A percentile compares a stretch with the other conserved stretches of the same genome.
Evolutionary conservation across 2,888 invertebrate genomes (phyloP).

Genomic region (Clepsis dumicolana): DNA sequence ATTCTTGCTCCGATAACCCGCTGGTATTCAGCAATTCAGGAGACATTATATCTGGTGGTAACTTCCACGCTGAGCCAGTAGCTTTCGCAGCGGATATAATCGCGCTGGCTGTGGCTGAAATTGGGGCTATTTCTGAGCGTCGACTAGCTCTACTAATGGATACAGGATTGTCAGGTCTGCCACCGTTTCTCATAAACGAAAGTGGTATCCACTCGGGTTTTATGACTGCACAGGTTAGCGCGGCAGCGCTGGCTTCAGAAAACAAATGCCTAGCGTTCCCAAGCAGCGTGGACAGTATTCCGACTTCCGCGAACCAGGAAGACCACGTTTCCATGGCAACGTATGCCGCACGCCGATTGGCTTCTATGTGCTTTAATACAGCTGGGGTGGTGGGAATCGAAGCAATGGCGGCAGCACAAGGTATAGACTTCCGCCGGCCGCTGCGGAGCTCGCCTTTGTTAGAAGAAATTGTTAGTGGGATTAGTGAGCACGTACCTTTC

Average conservation of each 20-base stretch:
- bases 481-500: slow-evolving; percentile 9
- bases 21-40: slow-evolving; percentile 17
- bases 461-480: background rate
- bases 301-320: slow-evolving; percentile 26
- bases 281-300: slow-evolving; percentile 16
- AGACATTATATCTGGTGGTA: slow-evolving; percentile 18
- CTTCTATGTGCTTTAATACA: slow-evolving; percentile 9
- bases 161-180: slow-evolving; percentile 9
- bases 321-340: slow-evolving; percentile 27
- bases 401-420: slow-evolving; percentile 22
- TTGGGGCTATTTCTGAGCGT: slow-evolving; percentile 21
- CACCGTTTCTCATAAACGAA: slow-evolving; percentile 11
- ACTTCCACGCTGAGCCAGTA: slow-evolving; percentile 25
- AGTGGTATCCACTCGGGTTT: slow-evolving; percentile 16
- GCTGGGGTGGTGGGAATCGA: slow-evolving; percentile 9
- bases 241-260: slow-evolving; percentile 14
- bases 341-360: slow-evolving; percentile 5
- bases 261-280: slow-evolving; percentile 19
- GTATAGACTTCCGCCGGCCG: slow-evolving; percentile 14
- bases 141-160: slow-evolving; percentile 14
- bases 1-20: slow-evolving; percentile 21
- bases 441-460: background rate
- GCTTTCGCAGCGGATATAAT: slow-evolving; percentile 18
- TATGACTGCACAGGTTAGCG: slow-evolving; percentile 24
- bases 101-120: slow-evolving; percentile 23